phyloP scores from a whole-genome alignment of 2,888 invertebrate genomes.

The Rhagonycha fulva region DNA sequence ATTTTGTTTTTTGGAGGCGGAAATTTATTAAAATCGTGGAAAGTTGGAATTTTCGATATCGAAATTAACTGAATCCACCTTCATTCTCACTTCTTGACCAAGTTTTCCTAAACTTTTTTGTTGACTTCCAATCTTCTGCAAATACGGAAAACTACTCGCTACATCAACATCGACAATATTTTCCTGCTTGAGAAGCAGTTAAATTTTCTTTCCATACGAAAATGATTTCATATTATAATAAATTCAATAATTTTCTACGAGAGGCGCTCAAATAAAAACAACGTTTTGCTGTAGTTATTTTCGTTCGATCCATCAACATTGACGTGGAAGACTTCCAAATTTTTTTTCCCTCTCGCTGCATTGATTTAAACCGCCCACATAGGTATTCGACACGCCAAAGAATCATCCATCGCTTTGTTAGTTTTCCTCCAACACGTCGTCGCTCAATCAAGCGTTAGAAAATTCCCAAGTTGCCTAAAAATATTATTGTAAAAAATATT shows the following conservation, averaged over 20 bases:
- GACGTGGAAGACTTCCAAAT: background rate
- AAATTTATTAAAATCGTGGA: background rate
- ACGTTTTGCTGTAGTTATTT: too few relatives aligned
- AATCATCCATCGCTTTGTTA: background rate
- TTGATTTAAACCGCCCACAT: background rate
- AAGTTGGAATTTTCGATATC: background rate
- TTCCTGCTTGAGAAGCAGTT: background rate
- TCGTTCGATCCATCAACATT: background rate
- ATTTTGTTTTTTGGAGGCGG: background rate
- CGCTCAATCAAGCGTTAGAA: background rate
- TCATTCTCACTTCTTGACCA: background rate
- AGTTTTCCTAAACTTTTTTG: background rate
- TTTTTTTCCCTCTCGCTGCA: background rate
- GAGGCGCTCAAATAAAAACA: too few relatives aligned
- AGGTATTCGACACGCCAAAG: background rate
- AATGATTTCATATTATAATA: too few relatives aligned
- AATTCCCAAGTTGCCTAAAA: background rate
- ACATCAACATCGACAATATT: background rate
- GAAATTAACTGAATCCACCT: background rate
- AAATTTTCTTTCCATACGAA: background rate
- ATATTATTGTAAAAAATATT: background rate
- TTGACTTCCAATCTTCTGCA: background rate
- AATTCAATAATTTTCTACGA: too few relatives aligned
- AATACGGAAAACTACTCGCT: background rate
- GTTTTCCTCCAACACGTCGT: background rate